Percentiles rank a stretch among this genome's conserved stretches.
phyloP scores from a whole-genome alignment of 2,113 vertebrate genomes.

The Podarcis raffonei region DNA sequence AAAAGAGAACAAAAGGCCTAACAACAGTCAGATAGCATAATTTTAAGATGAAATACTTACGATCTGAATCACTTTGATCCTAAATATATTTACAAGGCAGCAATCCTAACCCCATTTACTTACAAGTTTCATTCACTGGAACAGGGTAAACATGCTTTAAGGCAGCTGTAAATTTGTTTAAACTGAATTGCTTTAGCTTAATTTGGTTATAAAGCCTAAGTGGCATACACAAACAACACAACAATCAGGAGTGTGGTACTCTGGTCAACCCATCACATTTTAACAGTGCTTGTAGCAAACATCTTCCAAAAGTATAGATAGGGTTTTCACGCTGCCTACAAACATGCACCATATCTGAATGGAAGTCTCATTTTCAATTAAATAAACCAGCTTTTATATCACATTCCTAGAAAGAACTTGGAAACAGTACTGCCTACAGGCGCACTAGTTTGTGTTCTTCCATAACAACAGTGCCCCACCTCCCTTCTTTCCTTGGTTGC shows the following conservation, averaged over 20 bases:
- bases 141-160: not conserved
- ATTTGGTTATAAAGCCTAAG: constrained; percentile 20
- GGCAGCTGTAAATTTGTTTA: not conserved
- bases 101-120: not conserved
- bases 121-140: not conserved
- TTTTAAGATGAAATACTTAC: constrained; percentile 16
- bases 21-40: not conserved
- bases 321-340: constrained; percentile 32
- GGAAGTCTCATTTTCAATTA: not conserved
- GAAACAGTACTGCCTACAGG: not conserved
- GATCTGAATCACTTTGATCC: not conserved
- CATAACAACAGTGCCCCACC: not conserved
- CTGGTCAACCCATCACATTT: constrained; percentile 45
- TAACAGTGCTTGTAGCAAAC: constrained; percentile 53
- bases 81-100: not conserved
- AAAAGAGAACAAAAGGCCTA: constrained; percentile 39
- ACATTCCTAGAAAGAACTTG: not conserved
- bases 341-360: not conserved
- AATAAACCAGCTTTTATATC: not conserved
- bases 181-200: constrained; percentile 2
- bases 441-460: not conserved
- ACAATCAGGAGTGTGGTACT: constrained; percentile 58
- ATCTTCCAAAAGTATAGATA: constrained; percentile 34
- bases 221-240: constrained; percentile 55
- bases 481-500: not conserved